A percentile compares a stretch with the other conserved stretches of the same genome.
Conservation (phyloP, 1,140 invertebrate genomes). For the Oscheius sp. region DNA sequence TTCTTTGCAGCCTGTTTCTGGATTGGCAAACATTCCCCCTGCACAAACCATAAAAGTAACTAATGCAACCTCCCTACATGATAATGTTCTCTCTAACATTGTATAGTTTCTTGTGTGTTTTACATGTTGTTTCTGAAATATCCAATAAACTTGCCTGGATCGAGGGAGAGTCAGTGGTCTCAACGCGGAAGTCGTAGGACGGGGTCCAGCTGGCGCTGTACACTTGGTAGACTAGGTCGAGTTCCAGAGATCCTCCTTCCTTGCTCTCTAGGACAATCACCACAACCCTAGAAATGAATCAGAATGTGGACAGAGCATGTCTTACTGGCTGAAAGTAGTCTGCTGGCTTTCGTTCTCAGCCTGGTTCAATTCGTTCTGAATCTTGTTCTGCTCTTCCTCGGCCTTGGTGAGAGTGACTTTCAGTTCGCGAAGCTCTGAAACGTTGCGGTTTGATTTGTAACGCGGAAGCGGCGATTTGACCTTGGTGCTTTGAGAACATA, state of each 20-base stretch:
- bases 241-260: slow-evolving; percentile 9
- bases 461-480: too few relatives aligned
- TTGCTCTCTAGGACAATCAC: slow-evolving; percentile 13
- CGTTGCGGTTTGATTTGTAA: too few relatives aligned
- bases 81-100: too few relatives aligned
- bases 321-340: not conserved
- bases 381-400: slow-evolving; percentile 22
- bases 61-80: too few relatives aligned
- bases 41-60: too few relatives aligned
- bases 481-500: too few relatives aligned
- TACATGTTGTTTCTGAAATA: too few relatives aligned
- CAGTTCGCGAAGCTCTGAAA: slow-evolving; percentile 18
- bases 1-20: too few relatives aligned
- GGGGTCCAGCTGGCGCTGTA: slow-evolving; percentile 59
- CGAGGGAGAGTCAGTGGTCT: slow-evolving; percentile 33
- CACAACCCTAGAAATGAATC: not conserved
- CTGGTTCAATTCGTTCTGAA: slow-evolving; percentile 25
- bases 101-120: too few relatives aligned
- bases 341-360: not conserved
- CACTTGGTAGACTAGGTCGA: slow-evolving; percentile 61
- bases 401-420: slow-evolving; percentile 6
- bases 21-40: too few relatives aligned
- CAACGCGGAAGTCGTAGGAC: slow-evolving; percentile 62
- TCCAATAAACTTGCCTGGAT: not conserved
- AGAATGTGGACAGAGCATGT: too few relatives aligned